phyloP scores from a whole-genome alignment of 2,113 vertebrate genomes.

The Rhipidura dahli region DNA sequence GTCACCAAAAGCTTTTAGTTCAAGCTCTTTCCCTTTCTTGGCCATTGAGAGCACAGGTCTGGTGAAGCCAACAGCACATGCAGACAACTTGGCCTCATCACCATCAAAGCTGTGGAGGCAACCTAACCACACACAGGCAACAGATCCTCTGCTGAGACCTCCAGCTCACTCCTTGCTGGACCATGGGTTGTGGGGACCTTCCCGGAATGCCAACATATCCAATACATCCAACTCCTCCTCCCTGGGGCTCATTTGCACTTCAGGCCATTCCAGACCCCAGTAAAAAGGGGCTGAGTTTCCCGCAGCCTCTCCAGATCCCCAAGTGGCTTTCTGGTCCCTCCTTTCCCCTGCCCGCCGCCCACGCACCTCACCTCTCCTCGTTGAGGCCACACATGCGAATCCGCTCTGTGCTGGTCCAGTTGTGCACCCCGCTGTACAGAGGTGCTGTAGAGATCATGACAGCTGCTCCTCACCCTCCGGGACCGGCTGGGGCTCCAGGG shows the following conservation, averaged over 20 bases:
- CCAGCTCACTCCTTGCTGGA: rapidly evolving
- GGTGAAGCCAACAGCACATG: rapidly evolving
- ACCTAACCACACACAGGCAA: rapidly evolving
- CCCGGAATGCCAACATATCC: background rate
- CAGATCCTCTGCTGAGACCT: background rate
- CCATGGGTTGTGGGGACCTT: rapidly evolving
- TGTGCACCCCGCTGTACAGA: slow-evolving; percentile 75
- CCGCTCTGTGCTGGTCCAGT: slow-evolving; percentile 76
- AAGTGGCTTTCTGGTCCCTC: background rate
- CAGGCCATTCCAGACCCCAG: background rate
- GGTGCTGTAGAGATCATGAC: slow-evolving; percentile 83
- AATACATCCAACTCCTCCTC: background rate
- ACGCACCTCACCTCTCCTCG: slow-evolving; percentile 80
- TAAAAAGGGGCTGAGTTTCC: background rate
- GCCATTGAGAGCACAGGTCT: background rate
- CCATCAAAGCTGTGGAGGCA: background rate
- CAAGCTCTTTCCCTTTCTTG: background rate
- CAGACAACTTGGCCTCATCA: background rate
- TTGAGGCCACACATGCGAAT: slow-evolving; percentile 83
- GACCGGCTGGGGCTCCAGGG: slow-evolving; percentile 41
- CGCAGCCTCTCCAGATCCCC: background rate
- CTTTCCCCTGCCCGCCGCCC: background rate
- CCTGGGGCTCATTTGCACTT: background rate
- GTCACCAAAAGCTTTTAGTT: background rate
- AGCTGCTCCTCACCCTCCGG: slow-evolving; percentile 67